phyloP scores from a whole-genome alignment of 2,113 vertebrate genomes.

The Hippocampus zosterae region DNA sequence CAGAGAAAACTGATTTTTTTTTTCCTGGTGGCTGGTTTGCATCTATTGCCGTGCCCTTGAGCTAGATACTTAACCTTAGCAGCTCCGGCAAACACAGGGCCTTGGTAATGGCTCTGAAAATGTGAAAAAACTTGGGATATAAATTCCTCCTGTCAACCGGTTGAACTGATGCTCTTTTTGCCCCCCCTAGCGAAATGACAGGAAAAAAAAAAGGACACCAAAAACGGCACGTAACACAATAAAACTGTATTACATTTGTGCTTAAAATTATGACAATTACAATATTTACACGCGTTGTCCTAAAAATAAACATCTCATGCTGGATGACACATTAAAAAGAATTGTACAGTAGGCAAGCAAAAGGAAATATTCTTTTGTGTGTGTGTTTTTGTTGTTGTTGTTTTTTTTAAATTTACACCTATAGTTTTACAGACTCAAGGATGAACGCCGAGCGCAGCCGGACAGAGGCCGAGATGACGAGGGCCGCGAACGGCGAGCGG shows the following conservation, averaged over 20 bases:
- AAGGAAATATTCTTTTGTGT: conserved; percentile 53
- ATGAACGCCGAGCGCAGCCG: conserved; percentile 5
- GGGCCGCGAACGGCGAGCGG: too few relatives aligned
- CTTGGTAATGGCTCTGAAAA: conserved; percentile 24
- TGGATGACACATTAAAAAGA: conserved; percentile 82
- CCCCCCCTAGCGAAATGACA: background rate
- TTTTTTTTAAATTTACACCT: conserved; percentile 58
- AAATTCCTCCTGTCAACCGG: background rate
- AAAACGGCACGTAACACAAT: conserved; percentile 88
- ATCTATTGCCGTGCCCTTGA: conserved; percentile 53
- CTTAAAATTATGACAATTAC: conserved; percentile 96
- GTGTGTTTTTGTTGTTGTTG: conserved; percentile 12
- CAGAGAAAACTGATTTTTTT: conserved; percentile 25
- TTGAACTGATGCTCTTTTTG: background rate
- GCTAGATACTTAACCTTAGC: conserved; percentile 50
- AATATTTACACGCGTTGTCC: conserved; percentile 91
- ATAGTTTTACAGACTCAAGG: conserved; percentile 57
- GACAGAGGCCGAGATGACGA: background rate
- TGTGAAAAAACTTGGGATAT: conserved; percentile 10
- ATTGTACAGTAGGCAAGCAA: conserved; percentile 76
- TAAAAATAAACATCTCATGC: conserved; percentile 98
- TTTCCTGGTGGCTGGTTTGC: conserved; percentile 36
- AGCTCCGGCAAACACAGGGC: conserved; percentile 45
- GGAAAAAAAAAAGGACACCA: conserved; percentile 45
- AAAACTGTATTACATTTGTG: conserved; percentile 99